These are phyloP conservation scores for Cnemophilus loriae DNA, from an alignment of 2,113 vertebrate species.

Conservation along the genomic window DNA sequence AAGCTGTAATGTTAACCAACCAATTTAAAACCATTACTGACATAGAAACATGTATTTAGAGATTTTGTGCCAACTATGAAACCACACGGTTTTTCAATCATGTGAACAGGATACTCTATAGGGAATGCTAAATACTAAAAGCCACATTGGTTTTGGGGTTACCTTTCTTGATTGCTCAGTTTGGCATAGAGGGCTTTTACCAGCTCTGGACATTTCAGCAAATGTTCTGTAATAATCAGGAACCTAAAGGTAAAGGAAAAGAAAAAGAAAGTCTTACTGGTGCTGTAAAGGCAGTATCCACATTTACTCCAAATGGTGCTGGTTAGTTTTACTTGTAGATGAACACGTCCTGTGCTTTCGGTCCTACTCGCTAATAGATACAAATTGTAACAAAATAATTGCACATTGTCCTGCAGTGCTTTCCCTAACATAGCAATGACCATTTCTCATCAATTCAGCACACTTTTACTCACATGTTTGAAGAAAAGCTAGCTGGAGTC, in stretches of 20 bases:
- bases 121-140: conserved; percentile 62
- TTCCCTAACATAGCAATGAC: not conserved
- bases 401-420: not conserved
- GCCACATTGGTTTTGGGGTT: conserved; percentile 63
- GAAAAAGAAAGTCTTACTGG: not conserved
- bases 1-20: conserved; percentile 72
- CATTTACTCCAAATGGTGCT: not conserved
- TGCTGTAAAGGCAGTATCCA: not conserved
- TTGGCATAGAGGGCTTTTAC: conserved; percentile 82
- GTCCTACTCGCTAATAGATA: not conserved
- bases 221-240: conserved; percentile 86
- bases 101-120: conserved; percentile 61
- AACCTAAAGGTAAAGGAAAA: conserved; percentile 77
- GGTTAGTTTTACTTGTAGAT: not conserved
- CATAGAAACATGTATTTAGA: conserved; percentile 75
- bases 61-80: conserved; percentile 65
- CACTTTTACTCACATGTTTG: not conserved
- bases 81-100: conserved; percentile 64
- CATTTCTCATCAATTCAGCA: not conserved
- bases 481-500: not conserved
- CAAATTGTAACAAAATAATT: not conserved
- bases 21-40: conserved; percentile 76
- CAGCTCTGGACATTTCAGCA: conserved; percentile 84
- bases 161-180: conserved; percentile 89
- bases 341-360: rapidly evolving